Percentiles rank a stretch among this genome's conserved stretches.
phyloP scores from a whole-genome alignment of 2,888 invertebrate genomes.

The Diplolepis rosae region DNA sequence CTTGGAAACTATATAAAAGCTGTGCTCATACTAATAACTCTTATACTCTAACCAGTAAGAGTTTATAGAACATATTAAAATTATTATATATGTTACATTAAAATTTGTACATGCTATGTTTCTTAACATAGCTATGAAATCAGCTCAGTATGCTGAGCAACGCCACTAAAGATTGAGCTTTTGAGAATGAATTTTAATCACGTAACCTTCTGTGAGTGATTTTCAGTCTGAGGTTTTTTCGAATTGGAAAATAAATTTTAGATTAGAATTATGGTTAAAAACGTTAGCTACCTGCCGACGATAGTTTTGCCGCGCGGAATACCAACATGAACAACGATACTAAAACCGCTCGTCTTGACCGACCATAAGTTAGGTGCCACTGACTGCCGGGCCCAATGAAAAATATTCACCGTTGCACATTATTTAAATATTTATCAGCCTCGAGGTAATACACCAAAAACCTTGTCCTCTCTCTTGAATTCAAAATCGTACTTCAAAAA shows the following conservation, averaged over 20 bases:
- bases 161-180: too few species aligned
- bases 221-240: not conserved
- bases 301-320: constrained; percentile 64
- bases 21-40: too few species aligned
- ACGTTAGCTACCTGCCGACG: constrained; percentile 50
- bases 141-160: too few species aligned
- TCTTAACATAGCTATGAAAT: too few species aligned
- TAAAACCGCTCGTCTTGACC: constrained; percentile 61
- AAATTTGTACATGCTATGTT: too few species aligned
- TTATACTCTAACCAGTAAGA: too few species aligned
- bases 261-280: constrained; percentile 7
- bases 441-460: constrained; percentile 4
- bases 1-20: too few species aligned
- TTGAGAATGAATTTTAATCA: not conserved
- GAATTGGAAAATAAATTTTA: constrained; percentile 10
- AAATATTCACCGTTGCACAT: constrained; percentile 64
- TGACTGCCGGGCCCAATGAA: constrained; percentile 63
- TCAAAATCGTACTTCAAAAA: not conserved
- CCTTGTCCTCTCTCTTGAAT: constrained; percentile 4
- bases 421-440: constrained; percentile 67
- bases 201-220: not conserved
- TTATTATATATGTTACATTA: too few species aligned
- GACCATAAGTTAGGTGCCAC: constrained; percentile 68
- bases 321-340: constrained; percentile 50
- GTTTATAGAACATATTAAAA: too few species aligned